Base-by-base conservation (phyloP, 2,888 invertebrate genomes). In the Amphipoea lucens region DNA sequence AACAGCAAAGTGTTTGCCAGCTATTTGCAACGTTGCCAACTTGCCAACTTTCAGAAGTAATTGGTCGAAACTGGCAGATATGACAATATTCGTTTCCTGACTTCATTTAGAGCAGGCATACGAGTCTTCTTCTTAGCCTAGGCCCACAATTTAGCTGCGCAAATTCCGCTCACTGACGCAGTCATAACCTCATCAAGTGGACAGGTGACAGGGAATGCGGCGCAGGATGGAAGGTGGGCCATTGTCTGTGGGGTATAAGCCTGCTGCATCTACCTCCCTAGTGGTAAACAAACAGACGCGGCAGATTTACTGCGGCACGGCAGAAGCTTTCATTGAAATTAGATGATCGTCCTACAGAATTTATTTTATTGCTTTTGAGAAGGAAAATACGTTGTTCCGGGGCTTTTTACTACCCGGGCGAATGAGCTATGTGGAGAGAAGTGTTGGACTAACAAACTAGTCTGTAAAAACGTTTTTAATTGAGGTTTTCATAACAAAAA, bases 251-350 rank as follows among this genome's bases (percentile, higher is more conserved):
- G 11, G n/a, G 1, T 60, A 17, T 40, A 11, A 40, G 9, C 36
- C 87, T 83, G 75, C 84, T 84, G 51, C 29, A 29, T 20, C 1
- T 14, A 36, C 7, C 40, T 75, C 2, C 14, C 3, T 1, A 66
- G 48, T 62, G 14, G 29, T 17, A 51, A 72, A 83, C 72, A 84
- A 68, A 81, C 57, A 87, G 23, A 87, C 71, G 68, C 48, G 23
- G 68, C 62, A 83, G 79, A 88, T 88, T 89, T 88, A 88, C 78
- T 78, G 66, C 54, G 29, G 36, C 40, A 40, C 36, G 36, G 51
- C 68, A 63, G 73, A 84, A 84, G 85, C 85, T 83, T 89, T 88
- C 83, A 88, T 87, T 88, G 89, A 87, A 87, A 87, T 85, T 85
- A 88, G 83, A 89, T 76, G 83, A 80, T 83, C 69, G 85, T 81